Evolutionary conservation across 2,888 invertebrate genomes (phyloP).

Genomic region (Diarsia brunnea): DNA sequence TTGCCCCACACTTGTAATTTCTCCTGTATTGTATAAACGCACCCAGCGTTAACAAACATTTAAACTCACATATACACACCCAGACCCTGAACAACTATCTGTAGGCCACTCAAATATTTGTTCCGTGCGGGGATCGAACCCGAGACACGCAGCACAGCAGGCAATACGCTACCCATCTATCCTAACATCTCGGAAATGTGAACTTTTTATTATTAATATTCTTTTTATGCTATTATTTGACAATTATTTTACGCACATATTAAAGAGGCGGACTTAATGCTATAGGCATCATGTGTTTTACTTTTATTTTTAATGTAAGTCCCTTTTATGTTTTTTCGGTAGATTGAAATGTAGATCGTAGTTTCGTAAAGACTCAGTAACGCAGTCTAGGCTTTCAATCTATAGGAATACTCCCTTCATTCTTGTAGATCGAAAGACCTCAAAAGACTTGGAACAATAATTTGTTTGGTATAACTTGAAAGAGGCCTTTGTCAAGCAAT

Average conservation of each 20-base stretch:
- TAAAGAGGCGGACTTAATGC: not conserved
- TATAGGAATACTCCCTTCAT: not conserved
- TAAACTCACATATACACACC: too few relatives aligned
- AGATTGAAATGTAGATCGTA: slow-evolving; percentile 22
- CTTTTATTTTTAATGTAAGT: slow-evolving; percentile 35
- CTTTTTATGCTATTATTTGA: not conserved
- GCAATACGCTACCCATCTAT: too few relatives aligned
- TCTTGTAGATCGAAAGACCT: not conserved
- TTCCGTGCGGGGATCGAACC: too few relatives aligned
- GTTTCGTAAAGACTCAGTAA: not conserved
- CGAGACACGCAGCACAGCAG: too few relatives aligned
- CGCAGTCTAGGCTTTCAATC: not conserved
- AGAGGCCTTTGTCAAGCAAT: not conserved
- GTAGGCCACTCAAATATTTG: too few relatives aligned
- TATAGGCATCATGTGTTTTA: slow-evolving; percentile 9
- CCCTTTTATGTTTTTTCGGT: slow-evolving; percentile 14
- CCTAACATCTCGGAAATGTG: too few relatives aligned
- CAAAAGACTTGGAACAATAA: not conserved
- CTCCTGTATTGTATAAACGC: too few relatives aligned
- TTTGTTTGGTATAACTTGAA: not conserved
- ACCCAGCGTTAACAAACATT: too few relatives aligned
- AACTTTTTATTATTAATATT: not conserved
- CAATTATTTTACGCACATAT: not conserved
- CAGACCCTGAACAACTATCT: too few relatives aligned
- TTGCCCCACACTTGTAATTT: too few relatives aligned